Conservation (phyloP, 2,888 invertebrate genomes). For the Morpho deidamia region DNA sequence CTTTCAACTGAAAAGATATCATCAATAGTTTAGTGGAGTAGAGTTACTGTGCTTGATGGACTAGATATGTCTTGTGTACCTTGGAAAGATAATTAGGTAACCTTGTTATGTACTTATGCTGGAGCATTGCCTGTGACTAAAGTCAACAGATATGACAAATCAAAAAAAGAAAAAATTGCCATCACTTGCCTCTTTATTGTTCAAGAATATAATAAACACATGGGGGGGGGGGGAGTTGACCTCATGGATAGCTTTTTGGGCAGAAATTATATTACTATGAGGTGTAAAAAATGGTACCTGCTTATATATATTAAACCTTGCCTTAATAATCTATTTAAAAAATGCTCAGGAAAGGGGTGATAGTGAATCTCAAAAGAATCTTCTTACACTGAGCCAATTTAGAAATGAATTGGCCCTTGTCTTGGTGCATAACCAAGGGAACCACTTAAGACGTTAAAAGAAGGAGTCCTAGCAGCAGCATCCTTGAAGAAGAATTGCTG, state of each 20-base stretch:
- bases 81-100: constrained; percentile 23
- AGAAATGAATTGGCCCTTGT: constrained; percentile 6
- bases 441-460: constrained; percentile 4
- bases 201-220: constrained; percentile 37
- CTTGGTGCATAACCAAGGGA: constrained; percentile 4
- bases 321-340: constrained; percentile 33
- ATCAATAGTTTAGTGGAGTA: constrained; percentile 25
- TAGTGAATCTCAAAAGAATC: constrained; percentile 13
- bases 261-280: constrained; percentile 32
- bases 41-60: constrained; percentile 23
- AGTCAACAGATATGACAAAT: constrained; percentile 35
- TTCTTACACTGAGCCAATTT: not conserved
- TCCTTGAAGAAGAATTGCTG: not conserved
- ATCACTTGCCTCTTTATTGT: constrained; percentile 38
- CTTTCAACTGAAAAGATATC: constrained; percentile 28
- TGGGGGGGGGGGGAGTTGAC: constrained; percentile 36
- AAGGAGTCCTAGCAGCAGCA: constrained; percentile 4
- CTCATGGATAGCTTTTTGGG: constrained; percentile 36
- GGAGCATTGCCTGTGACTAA: constrained; percentile 35
- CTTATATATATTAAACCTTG: constrained; percentile 35
- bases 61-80: constrained; percentile 12
- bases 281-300: constrained; percentile 39
- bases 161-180: constrained; percentile 31
- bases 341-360: constrained; percentile 10
- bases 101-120: constrained; percentile 22